These are phyloP conservation scores for Torymus texanus DNA, from an alignment of 2,888 invertebrate genomes.

Conservation along the genomic window DNA sequence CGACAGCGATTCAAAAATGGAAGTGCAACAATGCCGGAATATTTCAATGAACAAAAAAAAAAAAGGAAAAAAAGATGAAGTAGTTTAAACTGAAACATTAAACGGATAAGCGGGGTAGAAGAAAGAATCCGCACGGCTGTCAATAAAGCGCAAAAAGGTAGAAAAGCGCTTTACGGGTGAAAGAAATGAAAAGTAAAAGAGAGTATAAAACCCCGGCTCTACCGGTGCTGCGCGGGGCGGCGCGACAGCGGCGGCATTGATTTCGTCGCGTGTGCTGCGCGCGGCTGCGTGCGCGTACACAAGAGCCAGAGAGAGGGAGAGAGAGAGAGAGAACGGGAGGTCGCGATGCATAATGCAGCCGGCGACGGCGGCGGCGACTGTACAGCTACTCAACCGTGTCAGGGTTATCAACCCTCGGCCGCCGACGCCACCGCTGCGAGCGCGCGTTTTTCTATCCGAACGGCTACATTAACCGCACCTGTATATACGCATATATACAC, in stretches of 20 bases:
- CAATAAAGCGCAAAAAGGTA: not conserved
- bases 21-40: no score
- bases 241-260: slow-evolving; percentile 16
- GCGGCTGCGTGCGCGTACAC: not conserved
- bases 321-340: slow-evolving; percentile 61
- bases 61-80: not conserved
- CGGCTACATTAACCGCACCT: no score
- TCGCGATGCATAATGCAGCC: slow-evolving; percentile 68
- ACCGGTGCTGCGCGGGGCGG: no score
- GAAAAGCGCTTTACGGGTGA: not conserved
- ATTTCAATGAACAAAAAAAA: no score
- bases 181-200: slow-evolving; percentile 11
- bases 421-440: slow-evolving; percentile 46
- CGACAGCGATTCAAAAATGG: no score
- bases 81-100: no score
- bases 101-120: not conserved
- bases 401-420: slow-evolving; percentile 67
- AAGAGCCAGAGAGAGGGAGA: slow-evolving; percentile 10
- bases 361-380: slow-evolving; percentile 59
- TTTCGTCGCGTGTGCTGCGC: slow-evolving; percentile 6
- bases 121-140: not conserved
- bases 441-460: not conserved
- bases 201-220: not conserved
- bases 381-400: slow-evolving; percentile 69
- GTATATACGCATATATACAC: no score